A percentile compares a stretch with the other conserved stretches of the same genome.
Conservation (phyloP, 2,113 vertebrate species). For the Maccullochella peelii region DNA sequence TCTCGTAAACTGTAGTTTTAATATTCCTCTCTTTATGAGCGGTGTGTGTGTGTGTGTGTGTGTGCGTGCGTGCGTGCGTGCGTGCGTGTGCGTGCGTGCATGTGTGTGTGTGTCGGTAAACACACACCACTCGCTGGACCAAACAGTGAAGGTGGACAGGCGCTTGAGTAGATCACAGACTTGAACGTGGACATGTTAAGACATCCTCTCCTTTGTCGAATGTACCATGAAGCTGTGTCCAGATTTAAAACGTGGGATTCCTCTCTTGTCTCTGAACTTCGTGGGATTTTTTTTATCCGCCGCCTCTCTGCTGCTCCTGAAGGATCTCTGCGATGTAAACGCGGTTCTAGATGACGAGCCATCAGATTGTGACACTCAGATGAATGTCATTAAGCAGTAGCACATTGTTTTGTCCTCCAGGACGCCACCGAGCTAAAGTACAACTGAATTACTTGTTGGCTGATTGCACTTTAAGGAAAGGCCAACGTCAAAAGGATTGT, state of each 20-base stretch:
- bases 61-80: not conserved
- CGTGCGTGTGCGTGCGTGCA: not conserved
- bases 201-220: conserved; percentile 67
- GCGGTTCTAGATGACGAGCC: conserved; percentile 42
- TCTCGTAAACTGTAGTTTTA: conserved; percentile 55
- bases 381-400: conserved; percentile 79
- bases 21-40: conserved; percentile 57
- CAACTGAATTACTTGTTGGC: conserved; percentile 75
- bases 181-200: conserved; percentile 31
- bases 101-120: conserved; percentile 37
- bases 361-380: conserved; percentile 65
- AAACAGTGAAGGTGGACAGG: conserved; percentile 59
- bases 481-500: conserved; percentile 88
- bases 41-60: conserved; percentile 9
- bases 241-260: conserved; percentile 34
- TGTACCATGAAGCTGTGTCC: conserved; percentile 66
- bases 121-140: conserved; percentile 59
- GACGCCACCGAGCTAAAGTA: conserved; percentile 65
- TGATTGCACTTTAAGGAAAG: conserved; percentile 95
- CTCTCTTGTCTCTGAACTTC: conserved; percentile 21
- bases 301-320: conserved; percentile 55
- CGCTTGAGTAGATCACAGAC: conserved; percentile 14
- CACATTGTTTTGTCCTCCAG: conserved; percentile 67
- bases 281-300: conserved; percentile 29
- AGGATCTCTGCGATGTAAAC: conserved; percentile 39